phyloP scores from a whole-genome alignment of 2,113 vertebrate genomes.

The Vulpes ferrilata region DNA sequence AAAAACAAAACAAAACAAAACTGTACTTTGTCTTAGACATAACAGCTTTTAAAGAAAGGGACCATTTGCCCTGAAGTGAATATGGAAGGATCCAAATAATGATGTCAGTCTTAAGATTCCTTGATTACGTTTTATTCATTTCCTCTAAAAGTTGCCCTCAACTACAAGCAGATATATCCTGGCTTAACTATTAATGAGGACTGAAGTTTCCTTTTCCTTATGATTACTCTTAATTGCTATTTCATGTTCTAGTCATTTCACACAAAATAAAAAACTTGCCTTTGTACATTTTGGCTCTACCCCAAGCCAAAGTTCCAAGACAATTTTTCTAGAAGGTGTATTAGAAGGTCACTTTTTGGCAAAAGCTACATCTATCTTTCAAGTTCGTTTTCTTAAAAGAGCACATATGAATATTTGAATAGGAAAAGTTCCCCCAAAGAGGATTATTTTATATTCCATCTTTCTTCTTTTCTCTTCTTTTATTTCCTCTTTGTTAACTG shows the following conservation, averaged over 20 bases:
- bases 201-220: background rate
- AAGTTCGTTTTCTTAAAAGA: background rate
- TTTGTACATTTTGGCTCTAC: background rate
- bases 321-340: background rate
- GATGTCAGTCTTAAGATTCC: background rate
- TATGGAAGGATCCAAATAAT: background rate
- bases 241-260: slow-evolving; percentile 32
- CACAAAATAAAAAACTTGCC: background rate
- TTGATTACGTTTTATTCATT: slow-evolving; percentile 10
- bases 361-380: background rate
- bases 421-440: background rate
- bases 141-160: background rate
- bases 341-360: background rate
- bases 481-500: background rate
- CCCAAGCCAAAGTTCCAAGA: background rate
- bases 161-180: background rate
- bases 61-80: background rate
- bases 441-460: background rate
- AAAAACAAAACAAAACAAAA: background rate
- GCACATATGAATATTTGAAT: background rate
- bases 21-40: slow-evolving; percentile 8
- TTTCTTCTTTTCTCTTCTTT: background rate
- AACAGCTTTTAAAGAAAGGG: slow-evolving; percentile 59
- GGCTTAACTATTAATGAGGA: background rate
- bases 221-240: background rate